A percentile compares a stretch with the other conserved stretches of the same genome.
Evolutionary conservation across 2,888 invertebrate genomes (phyloP).

Genomic region (Uloborus plumipes): DNA sequence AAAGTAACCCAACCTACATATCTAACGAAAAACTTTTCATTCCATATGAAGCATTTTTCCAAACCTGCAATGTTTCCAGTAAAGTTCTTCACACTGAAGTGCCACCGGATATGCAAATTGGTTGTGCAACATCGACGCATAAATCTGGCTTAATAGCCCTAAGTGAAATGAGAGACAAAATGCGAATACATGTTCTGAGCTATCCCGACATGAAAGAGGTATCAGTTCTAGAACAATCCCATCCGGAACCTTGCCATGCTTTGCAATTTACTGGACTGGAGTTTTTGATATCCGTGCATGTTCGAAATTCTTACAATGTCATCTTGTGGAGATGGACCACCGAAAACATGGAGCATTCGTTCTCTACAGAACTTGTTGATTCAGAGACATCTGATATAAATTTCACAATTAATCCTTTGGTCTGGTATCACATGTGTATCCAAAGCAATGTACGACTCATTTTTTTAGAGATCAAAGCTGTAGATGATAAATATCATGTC

Average conservation of each 20-base stretch:
- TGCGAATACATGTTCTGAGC: not conserved
- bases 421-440: constrained; percentile 8
- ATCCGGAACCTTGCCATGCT: not conserved
- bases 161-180: constrained; percentile 10
- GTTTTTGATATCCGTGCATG: not conserved
- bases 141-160: constrained; percentile 13
- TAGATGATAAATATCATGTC: constrained; percentile 20
- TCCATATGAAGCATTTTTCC: not conserved
- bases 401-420: constrained; percentile 1
- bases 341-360: not conserved
- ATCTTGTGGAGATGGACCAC: constrained; percentile 28
- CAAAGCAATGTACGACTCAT: constrained; percentile 16
- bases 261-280: constrained; percentile 19
- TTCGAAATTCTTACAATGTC: constrained; percentile 13
- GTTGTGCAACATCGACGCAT: not conserved
- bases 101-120: constrained; percentile 6
- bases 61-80: constrained; percentile 1
- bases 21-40: constrained; percentile 6
- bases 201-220: constrained; percentile 11
- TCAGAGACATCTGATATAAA: constrained; percentile 3
- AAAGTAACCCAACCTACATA: constrained; percentile 9
- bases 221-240: not conserved
- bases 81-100: not conserved
- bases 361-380: not conserved
- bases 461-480: constrained; percentile 11